Percentiles rank a stretch among this genome's conserved stretches.
Evolutionary conservation across 2,113 vertebrate species (phyloP).

Genomic region (Nanorana parkeri): DNA sequence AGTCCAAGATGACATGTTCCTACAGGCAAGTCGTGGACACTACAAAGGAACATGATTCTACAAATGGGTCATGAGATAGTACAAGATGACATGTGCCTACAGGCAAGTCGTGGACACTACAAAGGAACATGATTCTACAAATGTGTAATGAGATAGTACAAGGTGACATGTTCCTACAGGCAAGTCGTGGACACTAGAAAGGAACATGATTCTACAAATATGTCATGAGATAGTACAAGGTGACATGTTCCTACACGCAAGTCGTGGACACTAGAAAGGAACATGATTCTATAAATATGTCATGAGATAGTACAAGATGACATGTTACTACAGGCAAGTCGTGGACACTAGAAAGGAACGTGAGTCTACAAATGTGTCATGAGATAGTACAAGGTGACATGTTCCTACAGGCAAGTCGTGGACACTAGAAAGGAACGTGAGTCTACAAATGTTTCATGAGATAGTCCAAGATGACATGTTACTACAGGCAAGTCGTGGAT

Average conservation of each 20-base stretch:
- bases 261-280: too few species aligned
- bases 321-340: background rate
- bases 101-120: background rate
- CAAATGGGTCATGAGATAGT: too few species aligned
- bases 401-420: background rate
- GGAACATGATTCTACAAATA: background rate
- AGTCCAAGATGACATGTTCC: background rate
- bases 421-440: background rate
- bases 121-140: background rate
- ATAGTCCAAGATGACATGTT: background rate
- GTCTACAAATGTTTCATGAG: background rate
- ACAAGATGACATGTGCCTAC: background rate
- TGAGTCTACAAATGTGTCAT: background rate
- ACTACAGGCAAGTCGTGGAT: too few species aligned
- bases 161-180: background rate
- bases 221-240: background rate
- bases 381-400: too few species aligned
- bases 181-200: background rate
- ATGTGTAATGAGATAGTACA: background rate
- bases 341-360: background rate
- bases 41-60: too few species aligned
- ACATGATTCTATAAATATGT: too few species aligned
- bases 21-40: too few species aligned
- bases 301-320: background rate
- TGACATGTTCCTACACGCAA: background rate